Percentiles rank a stretch among this genome's conserved stretches.
Evolutionary conservation across 2,797 vertebrate genomes (phyloP).

Genomic region (Parambassis ranga): DNA sequence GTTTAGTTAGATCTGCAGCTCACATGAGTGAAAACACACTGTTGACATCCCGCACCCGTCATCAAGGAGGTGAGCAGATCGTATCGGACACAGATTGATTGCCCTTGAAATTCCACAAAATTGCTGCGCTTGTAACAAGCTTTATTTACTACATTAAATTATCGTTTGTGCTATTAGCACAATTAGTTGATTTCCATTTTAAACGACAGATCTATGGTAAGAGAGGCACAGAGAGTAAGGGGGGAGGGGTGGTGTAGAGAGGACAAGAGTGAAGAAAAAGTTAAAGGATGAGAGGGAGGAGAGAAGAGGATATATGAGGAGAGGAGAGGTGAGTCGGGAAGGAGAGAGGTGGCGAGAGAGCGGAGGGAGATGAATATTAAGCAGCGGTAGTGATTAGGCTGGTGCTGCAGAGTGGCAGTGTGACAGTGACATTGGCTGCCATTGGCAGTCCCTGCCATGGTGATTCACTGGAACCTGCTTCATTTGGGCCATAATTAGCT

Average conservation of each 20-base stretch:
- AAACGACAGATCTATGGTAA: slow-evolving; percentile 49
- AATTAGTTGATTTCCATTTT: slow-evolving; percentile 69
- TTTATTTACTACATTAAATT: slow-evolving; percentile 75
- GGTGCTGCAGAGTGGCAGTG: slow-evolving; percentile 81
- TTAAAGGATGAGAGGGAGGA: slow-evolving; percentile 11
- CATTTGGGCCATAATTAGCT: slow-evolving; percentile 91
- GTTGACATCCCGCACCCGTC: slow-evolving; percentile 17
- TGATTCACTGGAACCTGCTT: slow-evolving; percentile 87
- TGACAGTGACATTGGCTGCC: slow-evolving; percentile 91
- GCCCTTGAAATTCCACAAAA: slow-evolving; percentile 71
- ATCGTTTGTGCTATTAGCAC: slow-evolving; percentile 69
- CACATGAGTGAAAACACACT: slow-evolving; percentile 7
- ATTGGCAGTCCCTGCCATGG: slow-evolving; percentile 83
- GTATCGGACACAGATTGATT: slow-evolving; percentile 65
- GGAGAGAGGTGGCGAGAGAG: slow-evolving; percentile 49
- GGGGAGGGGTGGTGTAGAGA: not conserved
- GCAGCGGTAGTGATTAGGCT: slow-evolving; percentile 81
- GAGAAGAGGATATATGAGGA: slow-evolving; percentile 17
- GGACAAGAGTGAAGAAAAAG: slow-evolving; percentile 8
- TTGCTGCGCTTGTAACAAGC: slow-evolving; percentile 67
- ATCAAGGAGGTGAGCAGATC: slow-evolving; percentile 50
- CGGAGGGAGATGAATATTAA: slow-evolving; percentile 78
- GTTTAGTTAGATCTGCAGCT: not conserved
- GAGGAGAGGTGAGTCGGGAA: slow-evolving; percentile 50
- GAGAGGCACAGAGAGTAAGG: not conserved